phyloP scores from a whole-genome alignment of 2,888 invertebrate genomes.

The Tetranychus truncatus region DNA sequence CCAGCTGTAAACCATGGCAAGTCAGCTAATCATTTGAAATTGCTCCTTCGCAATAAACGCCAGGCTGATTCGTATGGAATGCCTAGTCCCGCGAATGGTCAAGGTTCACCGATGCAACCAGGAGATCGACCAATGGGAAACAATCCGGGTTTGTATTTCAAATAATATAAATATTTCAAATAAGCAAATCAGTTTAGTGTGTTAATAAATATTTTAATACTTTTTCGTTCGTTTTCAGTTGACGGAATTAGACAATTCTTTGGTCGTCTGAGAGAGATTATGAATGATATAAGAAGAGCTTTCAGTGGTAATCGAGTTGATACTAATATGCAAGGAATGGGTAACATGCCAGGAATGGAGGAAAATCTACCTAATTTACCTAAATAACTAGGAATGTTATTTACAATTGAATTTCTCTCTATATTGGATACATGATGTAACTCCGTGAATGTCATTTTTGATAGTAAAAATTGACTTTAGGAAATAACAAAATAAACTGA shows the following conservation, averaged over 20 bases:
- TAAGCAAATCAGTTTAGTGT: neutral
- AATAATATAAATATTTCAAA: neutral
- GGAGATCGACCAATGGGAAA: neutral
- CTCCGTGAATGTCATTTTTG: too few relatives aligned
- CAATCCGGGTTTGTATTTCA: neutral
- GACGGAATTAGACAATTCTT: neutral
- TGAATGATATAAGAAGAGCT: neutral
- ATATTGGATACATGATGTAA: too few relatives aligned
- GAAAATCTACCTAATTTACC: too few relatives aligned
- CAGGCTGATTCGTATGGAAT: neutral
- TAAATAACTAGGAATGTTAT: too few relatives aligned
- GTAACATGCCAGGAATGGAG: too few relatives aligned
- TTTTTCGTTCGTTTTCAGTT: neutral
- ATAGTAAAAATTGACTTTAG: too few relatives aligned
- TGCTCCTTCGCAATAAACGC: neutral
- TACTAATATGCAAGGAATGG: neutral
- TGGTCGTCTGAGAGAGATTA: neutral
- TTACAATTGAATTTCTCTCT: too few relatives aligned
- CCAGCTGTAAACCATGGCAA: too few relatives aligned
- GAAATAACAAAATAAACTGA: too few relatives aligned
- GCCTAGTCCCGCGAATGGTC: neutral
- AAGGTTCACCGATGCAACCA: neutral
- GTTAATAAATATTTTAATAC: neutral
- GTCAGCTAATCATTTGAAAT: neutral
- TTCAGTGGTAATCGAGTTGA: neutral